Conservation (phyloP, 92 coral and sea anemone species). For the Parazoanthus darwini region DNA sequence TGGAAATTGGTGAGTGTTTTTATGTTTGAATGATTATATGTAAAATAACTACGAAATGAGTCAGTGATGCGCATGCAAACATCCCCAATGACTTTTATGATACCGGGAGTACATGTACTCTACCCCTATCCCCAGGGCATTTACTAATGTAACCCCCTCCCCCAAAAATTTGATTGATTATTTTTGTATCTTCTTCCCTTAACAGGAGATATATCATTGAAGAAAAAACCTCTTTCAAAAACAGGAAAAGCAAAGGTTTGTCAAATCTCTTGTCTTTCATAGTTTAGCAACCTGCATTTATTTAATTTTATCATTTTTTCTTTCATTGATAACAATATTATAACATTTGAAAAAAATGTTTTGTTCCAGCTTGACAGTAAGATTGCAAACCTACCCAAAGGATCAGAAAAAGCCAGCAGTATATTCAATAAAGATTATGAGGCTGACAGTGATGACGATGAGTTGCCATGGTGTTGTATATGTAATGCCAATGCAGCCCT, state of each 20-base stretch:
- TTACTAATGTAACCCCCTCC: no score
- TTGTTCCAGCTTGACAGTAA: conserved; percentile 27
- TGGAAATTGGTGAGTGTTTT: conserved; percentile 67
- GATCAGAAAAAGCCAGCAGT: conserved; percentile 48
- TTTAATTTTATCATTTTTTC: not conserved
- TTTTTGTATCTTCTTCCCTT: not conserved
- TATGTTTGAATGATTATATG: no score
- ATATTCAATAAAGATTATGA: conserved; percentile 79
- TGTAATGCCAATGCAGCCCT: conserved; percentile 94
- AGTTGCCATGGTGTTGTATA: conserved; percentile 99
- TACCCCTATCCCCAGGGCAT: no score
- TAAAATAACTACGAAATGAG: no score
- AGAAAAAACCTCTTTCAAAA: conserved; percentile 40
- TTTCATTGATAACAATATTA: not conserved
- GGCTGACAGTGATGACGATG: conserved; percentile 84
- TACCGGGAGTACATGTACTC: no score
- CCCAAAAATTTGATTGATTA: not conserved
- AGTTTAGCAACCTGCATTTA: not conserved
- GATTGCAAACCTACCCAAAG: conserved; percentile 11
- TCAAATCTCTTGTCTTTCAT: not conserved
- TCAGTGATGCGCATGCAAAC: not conserved
- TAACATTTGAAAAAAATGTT: not conserved
- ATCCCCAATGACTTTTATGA: no score
- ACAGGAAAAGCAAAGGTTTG: conserved; percentile 63
- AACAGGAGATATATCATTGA: conserved; percentile 8